These are phyloP conservation scores for Ptychadena robeensis DNA, from an alignment of 2,797 vertebrate species.

Conservation along the genomic window DNA sequence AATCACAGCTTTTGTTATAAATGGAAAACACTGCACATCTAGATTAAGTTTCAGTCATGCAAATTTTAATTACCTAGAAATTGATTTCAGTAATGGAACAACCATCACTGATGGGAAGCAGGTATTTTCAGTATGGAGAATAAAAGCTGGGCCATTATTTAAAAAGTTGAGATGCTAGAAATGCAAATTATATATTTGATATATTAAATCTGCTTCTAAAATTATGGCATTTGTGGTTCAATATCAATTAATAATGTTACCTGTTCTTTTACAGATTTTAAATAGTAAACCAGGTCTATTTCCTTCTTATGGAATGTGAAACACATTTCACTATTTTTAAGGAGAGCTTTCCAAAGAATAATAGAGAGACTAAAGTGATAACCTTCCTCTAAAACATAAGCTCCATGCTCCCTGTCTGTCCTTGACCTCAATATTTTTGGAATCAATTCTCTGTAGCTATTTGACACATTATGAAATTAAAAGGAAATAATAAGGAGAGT, in stretches of 20 bases:
- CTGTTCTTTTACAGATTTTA: background rate
- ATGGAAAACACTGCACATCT: conserved; percentile 18
- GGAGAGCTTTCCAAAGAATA: background rate
- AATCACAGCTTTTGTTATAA: conserved; percentile 32
- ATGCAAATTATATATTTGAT: background rate
- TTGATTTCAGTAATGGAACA: conserved; percentile 49
- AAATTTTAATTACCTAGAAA: conserved; percentile 51
- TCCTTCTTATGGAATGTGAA: too few relatives aligned
- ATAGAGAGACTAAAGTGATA: background rate
- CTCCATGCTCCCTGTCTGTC: too few relatives aligned
- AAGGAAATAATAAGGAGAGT: too few relatives aligned
- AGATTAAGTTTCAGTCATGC: conserved; percentile 42
- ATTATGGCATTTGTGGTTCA: background rate
- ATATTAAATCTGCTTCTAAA: background rate
- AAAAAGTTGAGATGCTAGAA: background rate
- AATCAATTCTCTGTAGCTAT: background rate
- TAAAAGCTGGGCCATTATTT: background rate
- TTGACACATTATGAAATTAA: background rate
- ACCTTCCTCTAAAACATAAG: too few relatives aligned
- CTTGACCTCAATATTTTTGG: too few relatives aligned
- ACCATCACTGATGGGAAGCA: conserved; percentile 17
- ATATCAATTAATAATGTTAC: background rate
- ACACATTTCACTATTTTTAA: background rate
- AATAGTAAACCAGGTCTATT: background rate
- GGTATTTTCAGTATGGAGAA: conserved; percentile 3